Evolutionary conservation across 2,888 invertebrate species (phyloP), one percentile per base, ranked within the genome.

Genomic region (Cryptocheilus praepositus): DNA sequence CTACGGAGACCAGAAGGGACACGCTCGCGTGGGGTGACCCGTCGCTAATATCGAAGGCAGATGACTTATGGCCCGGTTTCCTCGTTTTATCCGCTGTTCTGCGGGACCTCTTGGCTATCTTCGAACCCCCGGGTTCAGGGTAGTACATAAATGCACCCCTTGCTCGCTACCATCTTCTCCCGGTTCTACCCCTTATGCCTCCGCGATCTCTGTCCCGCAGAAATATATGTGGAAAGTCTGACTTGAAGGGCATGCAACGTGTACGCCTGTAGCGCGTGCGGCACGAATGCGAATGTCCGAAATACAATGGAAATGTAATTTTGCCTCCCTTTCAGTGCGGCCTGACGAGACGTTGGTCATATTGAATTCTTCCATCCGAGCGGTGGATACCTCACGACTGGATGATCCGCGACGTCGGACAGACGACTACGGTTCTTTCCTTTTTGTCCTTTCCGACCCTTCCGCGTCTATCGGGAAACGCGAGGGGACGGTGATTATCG

Each of bases 271-370:
- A 53, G 64, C 72, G 76, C 78, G 77, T 83, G 83, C 83, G 81
- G 85, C 80, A 80, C 81, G 83, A 84, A 82, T 83, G 77, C 80
- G 81, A 85, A 85, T 79, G 77, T 71, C 76, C 71, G 67, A 78
- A 73, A 76, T 76, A 85, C 86, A 86, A 86, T 86, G 83, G 83
- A 85, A 84, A 86, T 83, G 85, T 82, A 83, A 85, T 86, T 85
- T 81, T 81, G 79, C 78, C 78, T 63, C 53, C 58, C 62, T 52
- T 51, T 53, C 28, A 71, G 63, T 49, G 36, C 8, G 52, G 19
- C 15, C 15, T 22, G 18, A 16, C 49, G 46, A 45, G 43, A 57
- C 70, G 22, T 52, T 64, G 62, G 73, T 67, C 76, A 84, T 83
- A 85, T 83, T 83, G 81, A 81, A 86, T 86, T 86, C 81, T 81